Conservation (phyloP, 2,113 vertebrate species). For the Leptosomus discolor region DNA sequence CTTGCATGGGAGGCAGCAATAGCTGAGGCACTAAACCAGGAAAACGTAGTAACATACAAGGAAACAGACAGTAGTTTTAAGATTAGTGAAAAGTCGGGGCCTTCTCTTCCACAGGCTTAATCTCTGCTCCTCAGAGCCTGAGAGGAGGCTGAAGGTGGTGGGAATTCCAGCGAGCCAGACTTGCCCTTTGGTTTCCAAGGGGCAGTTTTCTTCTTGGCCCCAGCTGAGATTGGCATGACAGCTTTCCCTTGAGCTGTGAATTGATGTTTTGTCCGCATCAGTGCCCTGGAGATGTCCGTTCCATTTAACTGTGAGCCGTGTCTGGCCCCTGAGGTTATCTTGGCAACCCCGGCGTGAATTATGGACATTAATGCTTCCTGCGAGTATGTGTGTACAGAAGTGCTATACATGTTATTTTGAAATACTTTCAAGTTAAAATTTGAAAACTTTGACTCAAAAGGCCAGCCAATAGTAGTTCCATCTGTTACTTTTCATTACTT, state of each 20-base stretch:
- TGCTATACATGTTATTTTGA: neutral
- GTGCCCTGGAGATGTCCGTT: neutral
- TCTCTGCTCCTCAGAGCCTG: neutral
- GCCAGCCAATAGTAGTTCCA: neutral
- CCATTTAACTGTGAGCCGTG: neutral
- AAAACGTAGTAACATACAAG: too few relatives aligned
- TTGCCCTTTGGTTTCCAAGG: neutral
- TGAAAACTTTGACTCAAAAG: neutral
- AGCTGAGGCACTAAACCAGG: neutral
- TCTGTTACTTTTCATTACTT: neutral
- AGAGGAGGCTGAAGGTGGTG: neutral
- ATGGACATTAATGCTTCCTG: rapidly evolving
- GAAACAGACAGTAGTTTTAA: neutral
- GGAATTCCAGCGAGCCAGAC: neutral
- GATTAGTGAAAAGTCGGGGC: neutral
- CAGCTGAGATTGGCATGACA: neutral
- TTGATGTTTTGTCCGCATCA: neutral
- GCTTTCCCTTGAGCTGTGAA: neutral
- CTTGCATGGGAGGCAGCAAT: neutral
- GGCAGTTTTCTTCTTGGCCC: neutral
- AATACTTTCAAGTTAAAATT: neutral
- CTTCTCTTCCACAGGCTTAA: rapidly evolving
- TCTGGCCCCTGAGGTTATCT: neutral
- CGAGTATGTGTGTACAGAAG: neutral
- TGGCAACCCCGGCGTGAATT: neutral